Conservation (phyloP, 2,888 invertebrate genomes). For the Mimas tiliae region DNA sequence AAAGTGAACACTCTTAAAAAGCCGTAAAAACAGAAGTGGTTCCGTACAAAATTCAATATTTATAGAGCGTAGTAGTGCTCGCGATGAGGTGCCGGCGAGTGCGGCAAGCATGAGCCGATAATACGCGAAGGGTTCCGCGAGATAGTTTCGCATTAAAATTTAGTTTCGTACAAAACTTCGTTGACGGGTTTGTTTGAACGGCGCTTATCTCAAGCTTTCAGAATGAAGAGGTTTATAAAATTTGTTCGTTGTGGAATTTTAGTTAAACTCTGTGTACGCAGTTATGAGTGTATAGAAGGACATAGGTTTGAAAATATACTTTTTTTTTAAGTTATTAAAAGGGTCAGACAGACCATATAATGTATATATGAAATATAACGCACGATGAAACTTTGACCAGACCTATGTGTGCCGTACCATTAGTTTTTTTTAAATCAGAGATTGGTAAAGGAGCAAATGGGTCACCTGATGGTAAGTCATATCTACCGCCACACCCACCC, state of each 20-base stretch:
- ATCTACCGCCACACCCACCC: too few relatives aligned
- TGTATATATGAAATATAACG: not conserved
- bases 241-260: conserved; percentile 7
- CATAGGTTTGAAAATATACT: not conserved
- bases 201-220: conserved; percentile 9
- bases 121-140: not conserved
- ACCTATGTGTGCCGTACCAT: too few relatives aligned
- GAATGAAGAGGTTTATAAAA: conserved; percentile 1
- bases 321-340: not conserved
- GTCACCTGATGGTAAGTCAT: too few relatives aligned
- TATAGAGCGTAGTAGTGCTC: conserved; percentile 40
- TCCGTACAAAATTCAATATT: conserved; percentile 53
- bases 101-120: not conserved
- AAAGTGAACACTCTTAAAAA: conserved; percentile 46
- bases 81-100: conserved; percentile 1
- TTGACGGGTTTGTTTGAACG: conserved; percentile 12
- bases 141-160: not conserved
- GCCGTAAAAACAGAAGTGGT: conserved; percentile 44
- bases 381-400: not conserved
- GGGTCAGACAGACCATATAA: too few relatives aligned
- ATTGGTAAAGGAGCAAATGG: too few relatives aligned
- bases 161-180: conserved; percentile 7
- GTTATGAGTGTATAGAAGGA: not conserved
- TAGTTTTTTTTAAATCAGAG: too few relatives aligned
- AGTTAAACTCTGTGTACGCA: not conserved